Base-by-base conservation (phyloP, 2,888 invertebrate genomes). In the Diploptera punctata region DNA sequence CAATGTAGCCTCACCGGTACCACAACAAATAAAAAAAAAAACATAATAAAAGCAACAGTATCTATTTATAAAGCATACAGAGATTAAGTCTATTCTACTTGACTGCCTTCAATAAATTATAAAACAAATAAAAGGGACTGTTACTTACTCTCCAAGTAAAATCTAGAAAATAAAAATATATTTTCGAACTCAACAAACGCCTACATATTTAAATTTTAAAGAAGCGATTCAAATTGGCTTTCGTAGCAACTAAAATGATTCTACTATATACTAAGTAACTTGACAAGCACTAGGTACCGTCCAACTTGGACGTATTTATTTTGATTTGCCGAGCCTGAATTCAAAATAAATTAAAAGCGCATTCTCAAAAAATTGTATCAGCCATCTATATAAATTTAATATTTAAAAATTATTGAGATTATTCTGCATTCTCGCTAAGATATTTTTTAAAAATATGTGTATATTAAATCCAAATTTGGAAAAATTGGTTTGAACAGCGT, bases 51-150 rank as follows among this genome's bases (percentile, higher is more conserved):
- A 26, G 13, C 19, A 43, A 18, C 5, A 65, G 19, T 44, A 26
- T 65, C 44, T 65, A 65, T 21, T 43, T 44, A 65, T 43, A 24
- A 65, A 65, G 65, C 29, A 47, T 47, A 47, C 47, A 44, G 9
- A 7, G 44, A 16, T 38, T 19, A 65, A 10, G 2, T 47, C 26
- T 65, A 65, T 4, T 47, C 47, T 65, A 65, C 47, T 43, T 2
- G 24, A n/a, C n/a, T 57, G 31, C 29, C n/a, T 29, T 57, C 0
- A 3, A 29, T 16, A 31, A 33, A 33, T 33, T n/a, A n/a, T n/a
- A n/a, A 2, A 52, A 24, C 24, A 24, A 57, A 2, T 29, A 57
- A 57, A 57, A 29, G 29, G 13, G 29, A n/a, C n/a, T 31, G 2
- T 57, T 29, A 57, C 31, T 57, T 19, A 31, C 33, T 33, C 33